Percentiles rank a stretch among this genome's conserved stretches.
Evolutionary conservation across 2,113 vertebrate genomes (phyloP).

Genomic region (Excalfactoria chinensis): DNA sequence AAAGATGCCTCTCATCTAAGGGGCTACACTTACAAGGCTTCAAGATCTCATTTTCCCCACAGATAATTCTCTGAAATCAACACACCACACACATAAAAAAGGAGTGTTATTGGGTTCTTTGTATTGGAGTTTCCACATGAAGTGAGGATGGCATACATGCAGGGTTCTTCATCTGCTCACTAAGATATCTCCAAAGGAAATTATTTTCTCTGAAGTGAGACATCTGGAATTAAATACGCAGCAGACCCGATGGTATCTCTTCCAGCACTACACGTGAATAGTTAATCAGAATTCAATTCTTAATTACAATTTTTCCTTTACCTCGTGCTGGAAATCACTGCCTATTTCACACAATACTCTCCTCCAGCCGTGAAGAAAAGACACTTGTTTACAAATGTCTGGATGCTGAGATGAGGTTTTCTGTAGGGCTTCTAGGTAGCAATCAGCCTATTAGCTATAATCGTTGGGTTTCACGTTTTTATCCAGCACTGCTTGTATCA

Average conservation of each 20-base stretch:
- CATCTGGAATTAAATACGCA: slow-evolving; percentile 37
- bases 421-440: not conserved
- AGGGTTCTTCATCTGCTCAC: not conserved
- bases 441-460: not conserved
- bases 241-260: not conserved
- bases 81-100: not conserved
- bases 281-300: slow-evolving; percentile 32
- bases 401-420: not conserved
- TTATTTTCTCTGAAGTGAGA: slow-evolving; percentile 24
- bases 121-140: not conserved
- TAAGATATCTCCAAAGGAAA: not conserved
- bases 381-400: not conserved
- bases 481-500: not conserved
- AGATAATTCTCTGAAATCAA: not conserved
- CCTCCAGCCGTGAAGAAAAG: not conserved
- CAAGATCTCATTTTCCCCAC: not conserved
- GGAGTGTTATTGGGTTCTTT: not conserved
- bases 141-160: not conserved
- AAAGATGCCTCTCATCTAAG: not conserved
- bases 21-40: not conserved
- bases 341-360: not conserved
- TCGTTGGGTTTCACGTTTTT: not conserved
- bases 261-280: slow-evolving; percentile 10
- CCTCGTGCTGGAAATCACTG: not conserved
- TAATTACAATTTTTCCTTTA: not conserved